These are phyloP conservation scores for Scaptomyza polygonia DNA, from an alignment of 2,888 invertebrate species.

Conservation along the genomic window DNA sequence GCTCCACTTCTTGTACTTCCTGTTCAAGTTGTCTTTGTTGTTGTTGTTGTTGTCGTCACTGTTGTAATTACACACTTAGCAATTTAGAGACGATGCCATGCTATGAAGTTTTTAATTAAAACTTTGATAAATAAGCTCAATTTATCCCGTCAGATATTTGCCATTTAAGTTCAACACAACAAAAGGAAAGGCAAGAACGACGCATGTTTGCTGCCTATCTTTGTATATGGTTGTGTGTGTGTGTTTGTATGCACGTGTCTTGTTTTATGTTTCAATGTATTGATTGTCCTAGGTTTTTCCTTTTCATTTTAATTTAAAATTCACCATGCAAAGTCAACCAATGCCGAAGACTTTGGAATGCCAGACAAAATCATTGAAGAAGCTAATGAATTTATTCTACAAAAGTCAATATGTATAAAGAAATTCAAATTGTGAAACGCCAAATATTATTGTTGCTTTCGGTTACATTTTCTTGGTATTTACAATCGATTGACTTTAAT, in stretches of 20 bases:
- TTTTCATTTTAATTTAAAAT: conserved; percentile 58
- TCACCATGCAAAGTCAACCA: conserved; percentile 28
- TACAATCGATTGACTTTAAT: not conserved
- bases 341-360: conserved; percentile 31
- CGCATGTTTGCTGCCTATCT: conserved; percentile 1
- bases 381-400: conserved; percentile 31
- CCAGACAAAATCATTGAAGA: conserved; percentile 23
- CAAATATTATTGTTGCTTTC: conserved; percentile 5
- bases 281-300: conserved; percentile 46
- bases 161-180: conserved; percentile 49
- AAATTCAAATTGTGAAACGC: conserved; percentile 13
- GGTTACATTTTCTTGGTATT: not conserved
- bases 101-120: conserved; percentile 74
- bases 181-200: not conserved
- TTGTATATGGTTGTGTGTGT: not conserved
- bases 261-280: conserved; percentile 7
- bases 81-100: conserved; percentile 51
- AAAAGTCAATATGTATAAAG: conserved; percentile 3
- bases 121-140: conserved; percentile 78
- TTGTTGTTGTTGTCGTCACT: conserved; percentile 17
- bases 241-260: conserved; percentile 10
- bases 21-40: conserved; percentile 1
- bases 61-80: conserved; percentile 76
- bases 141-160: conserved; percentile 63
- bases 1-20: conserved; percentile 4